A percentile compares a stretch with the other conserved stretches of the same genome.
These are phyloP conservation scores for Limnephilus auricula DNA, from an alignment of 2,888 invertebrate genomes.

Conservation along the genomic window DNA sequence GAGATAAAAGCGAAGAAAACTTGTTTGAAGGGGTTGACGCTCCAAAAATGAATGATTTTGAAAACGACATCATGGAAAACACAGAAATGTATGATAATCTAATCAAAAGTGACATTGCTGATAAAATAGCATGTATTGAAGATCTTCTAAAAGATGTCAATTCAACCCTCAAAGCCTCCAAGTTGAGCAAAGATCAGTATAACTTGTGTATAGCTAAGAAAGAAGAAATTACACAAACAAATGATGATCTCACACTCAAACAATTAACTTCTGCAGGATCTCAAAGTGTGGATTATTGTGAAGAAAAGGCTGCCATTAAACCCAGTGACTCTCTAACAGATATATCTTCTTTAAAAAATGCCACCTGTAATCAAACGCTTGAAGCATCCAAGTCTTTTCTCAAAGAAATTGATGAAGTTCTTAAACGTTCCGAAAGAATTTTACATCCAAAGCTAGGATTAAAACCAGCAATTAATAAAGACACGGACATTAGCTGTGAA, in stretches of 20 bases:
- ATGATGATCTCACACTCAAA: neutral
- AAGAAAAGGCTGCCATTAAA: neutral
- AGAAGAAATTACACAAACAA: conserved; percentile 22
- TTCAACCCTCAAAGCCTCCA: conserved; percentile 73
- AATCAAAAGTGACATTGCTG: conserved; percentile 75
- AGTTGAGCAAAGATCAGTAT: conserved; percentile 73
- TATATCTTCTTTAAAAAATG: conserved; percentile 70
- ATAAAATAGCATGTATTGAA: conserved; percentile 76
- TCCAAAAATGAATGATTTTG: conserved; percentile 66
- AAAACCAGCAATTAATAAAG: neutral
- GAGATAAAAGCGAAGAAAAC: neutral
- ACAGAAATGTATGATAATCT: conserved; percentile 70
- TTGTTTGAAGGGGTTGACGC: neutral
- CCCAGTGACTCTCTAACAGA: conserved; percentile 70
- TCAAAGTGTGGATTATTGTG: conserved; percentile 53
- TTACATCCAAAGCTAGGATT: conserved; percentile 70
- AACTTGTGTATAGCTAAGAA: conserved; percentile 44
- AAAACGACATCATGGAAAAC: conserved; percentile 71
- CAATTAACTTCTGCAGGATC: neutral
- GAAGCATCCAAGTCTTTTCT: conserved; percentile 74
- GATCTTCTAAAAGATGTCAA: conserved; percentile 75
- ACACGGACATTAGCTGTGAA: conserved; percentile 5
- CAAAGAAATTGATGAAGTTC: conserved; percentile 73
- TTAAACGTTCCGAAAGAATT: conserved; percentile 72
- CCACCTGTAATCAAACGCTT: conserved; percentile 70